Base-by-base conservation (phyloP, 2,888 invertebrate species). In the Epirrhoe alternata region DNA sequence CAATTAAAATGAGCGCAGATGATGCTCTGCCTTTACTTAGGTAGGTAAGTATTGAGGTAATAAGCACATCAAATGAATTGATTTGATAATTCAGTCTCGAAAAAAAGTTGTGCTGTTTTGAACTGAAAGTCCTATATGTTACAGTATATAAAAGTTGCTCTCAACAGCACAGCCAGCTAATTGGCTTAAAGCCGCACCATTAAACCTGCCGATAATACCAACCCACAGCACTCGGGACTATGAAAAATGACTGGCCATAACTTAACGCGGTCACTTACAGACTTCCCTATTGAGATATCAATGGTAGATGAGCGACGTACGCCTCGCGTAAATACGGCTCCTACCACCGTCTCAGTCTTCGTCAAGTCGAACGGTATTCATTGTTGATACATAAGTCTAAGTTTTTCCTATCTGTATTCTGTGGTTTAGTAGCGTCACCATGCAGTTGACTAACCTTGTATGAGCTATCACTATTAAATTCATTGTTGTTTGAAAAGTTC, bases 261-360 rank as follows among this genome's bases (percentile, higher is more conserved):
- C 86, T 92, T 89, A 87, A 86, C 83, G 81, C 90, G 87, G 88
- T 90, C 90, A 90, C 89, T 91, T 88, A 90, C 86, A 89, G 81
- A 89, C 90, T 90, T 91, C 90, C 89, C 89, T 90, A 92, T 92
- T 92, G 91, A 92, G 92, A 91, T 90, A 92, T 92, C 92, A 92
- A 88, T 90, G 86, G 81, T 81, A 88, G 89, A 91, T 88, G 91
- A 90, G 83, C 81, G 86, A 83, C 87, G 85, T 83, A 81, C 82
- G 77, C 78, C 80, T 82, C 84, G 84, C 86, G 86, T 86, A 86
- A 86, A 86, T 84, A 82, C 75, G 63, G 74, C 82, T 83, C 86
- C 71, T 86, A 86, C 61, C 63, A 56, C 7, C 17, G 63, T 31
- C 14, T 54, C 4, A 42, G 12, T 12, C 38, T 42, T 12, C 12